Conservation (phyloP, 2,113 vertebrate species). For the Bos javanicus region DNA sequence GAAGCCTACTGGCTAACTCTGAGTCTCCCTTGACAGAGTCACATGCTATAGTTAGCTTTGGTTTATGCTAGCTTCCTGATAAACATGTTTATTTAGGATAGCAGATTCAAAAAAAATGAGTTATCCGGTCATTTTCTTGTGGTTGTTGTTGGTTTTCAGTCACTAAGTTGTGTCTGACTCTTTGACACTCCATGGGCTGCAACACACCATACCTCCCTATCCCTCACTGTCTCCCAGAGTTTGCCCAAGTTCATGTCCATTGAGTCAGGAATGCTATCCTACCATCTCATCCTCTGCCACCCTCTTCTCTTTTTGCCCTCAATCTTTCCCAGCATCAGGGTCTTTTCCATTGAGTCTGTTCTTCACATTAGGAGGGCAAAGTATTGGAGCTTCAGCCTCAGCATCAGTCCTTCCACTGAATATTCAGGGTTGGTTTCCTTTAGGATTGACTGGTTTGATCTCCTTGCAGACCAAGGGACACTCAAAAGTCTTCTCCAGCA, state of each 20-base stretch:
- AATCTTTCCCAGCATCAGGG: too few species aligned
- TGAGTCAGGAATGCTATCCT: too few species aligned
- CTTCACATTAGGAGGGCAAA: not conserved
- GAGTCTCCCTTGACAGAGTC: fast-evolving
- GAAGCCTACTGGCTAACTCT: not conserved
- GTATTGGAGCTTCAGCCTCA: not conserved
- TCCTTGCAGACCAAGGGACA: not conserved
- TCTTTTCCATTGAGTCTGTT: too few species aligned
- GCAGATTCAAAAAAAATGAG: not conserved
- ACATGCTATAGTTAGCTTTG: not conserved
- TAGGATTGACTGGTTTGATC: not conserved
- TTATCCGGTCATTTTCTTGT: not conserved
- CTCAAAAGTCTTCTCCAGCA: not conserved
- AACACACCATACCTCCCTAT: not conserved
- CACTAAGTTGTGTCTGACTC: not conserved
- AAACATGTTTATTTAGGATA: not conserved
- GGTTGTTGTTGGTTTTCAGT: too few species aligned
- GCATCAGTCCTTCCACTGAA: not conserved
- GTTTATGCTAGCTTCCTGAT: not conserved
- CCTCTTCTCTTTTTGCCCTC: too few species aligned
- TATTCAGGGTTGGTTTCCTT: not conserved
- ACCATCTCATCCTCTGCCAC: too few species aligned
- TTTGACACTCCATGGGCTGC: not conserved
- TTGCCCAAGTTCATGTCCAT: not conserved
- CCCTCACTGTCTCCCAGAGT: not conserved